These are phyloP conservation scores for Thymelicus sylvestris DNA, from an alignment of 2,888 invertebrate species.

Conservation along the genomic window DNA sequence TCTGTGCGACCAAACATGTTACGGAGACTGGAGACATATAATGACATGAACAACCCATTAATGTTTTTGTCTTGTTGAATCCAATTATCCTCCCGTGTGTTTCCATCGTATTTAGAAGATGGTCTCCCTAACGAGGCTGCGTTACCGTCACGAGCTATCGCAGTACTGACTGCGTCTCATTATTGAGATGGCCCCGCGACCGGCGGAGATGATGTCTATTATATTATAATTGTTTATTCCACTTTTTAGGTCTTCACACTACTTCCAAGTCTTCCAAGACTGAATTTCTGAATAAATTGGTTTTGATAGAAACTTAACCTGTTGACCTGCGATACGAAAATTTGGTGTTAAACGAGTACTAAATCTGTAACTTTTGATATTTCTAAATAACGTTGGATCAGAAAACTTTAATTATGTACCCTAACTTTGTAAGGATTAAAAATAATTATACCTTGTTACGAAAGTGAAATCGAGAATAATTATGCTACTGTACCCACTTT, in stretches of 20 bases:
- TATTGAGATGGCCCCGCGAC: constrained; percentile 31
- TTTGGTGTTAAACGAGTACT: background rate
- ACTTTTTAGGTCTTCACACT: background rate
- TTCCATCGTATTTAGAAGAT: constrained; percentile 39
- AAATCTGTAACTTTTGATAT: too few relatives aligned
- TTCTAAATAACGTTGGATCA: too few relatives aligned
- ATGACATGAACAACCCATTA: too few relatives aligned
- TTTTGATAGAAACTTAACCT: background rate
- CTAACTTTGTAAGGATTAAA: too few relatives aligned
- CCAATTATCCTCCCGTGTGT: constrained; percentile 36
- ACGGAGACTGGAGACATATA: too few relatives aligned
- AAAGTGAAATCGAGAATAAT: too few relatives aligned
- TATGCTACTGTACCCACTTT: too few relatives aligned
- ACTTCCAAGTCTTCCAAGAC: too few relatives aligned
- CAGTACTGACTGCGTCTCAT: constrained; percentile 42
- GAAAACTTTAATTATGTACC: too few relatives aligned
- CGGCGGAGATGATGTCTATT: background rate
- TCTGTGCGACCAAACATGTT: too few relatives aligned
- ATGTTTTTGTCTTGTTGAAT: too few relatives aligned
- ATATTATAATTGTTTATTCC: constrained; percentile 13
- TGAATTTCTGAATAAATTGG: background rate
- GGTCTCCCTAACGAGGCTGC: constrained; percentile 46
- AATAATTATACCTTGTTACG: too few relatives aligned
- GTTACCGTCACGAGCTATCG: constrained; percentile 44
- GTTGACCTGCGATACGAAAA: background rate